A percentile compares a stretch with the other conserved stretches of the same genome.
phyloP scores from a whole-genome alignment of 2,797 vertebrate genomes.

The Danio jaintianensis region DNA sequence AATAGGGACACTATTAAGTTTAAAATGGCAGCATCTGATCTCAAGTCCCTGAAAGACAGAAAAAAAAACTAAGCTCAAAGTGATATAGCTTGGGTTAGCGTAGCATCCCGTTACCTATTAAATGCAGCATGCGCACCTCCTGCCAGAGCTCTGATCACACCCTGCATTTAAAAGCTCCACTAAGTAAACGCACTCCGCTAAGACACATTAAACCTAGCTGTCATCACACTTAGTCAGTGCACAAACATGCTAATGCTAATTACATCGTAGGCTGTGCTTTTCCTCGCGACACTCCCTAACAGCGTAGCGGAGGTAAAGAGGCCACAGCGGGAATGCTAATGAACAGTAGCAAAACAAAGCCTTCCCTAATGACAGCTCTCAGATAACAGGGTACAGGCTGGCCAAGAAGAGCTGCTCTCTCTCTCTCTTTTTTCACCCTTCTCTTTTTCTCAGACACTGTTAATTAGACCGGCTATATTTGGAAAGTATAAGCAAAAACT shows the following conservation, averaged over 20 bases:
- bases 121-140: conserved; percentile 24
- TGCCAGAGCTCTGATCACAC: conserved; percentile 45
- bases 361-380: conserved; percentile 67
- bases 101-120: conserved; percentile 28
- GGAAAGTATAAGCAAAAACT: conserved; percentile 46
- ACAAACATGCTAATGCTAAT: conserved; percentile 62
- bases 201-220: conserved; percentile 56
- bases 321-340: conserved; percentile 79
- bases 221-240: conserved; percentile 56
- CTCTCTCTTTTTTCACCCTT: conserved; percentile 6
- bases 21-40: background rate
- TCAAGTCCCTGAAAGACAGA: background rate
- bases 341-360: conserved; percentile 80
- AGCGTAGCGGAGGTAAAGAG: conserved; percentile 68
- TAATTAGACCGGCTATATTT: conserved; percentile 53
- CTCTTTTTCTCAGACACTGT: conserved; percentile 28
- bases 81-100: background rate
- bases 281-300: conserved; percentile 29
- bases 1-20: too few relatives aligned
- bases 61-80: background rate
- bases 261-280: conserved; percentile 53
- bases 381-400: conserved; percentile 58
- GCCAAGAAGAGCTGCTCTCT: conserved; percentile 23
- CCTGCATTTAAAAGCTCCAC: conserved; percentile 40
- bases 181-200: conserved; percentile 51